phyloP scores from a whole-genome alignment of 1,140 invertebrate genomes.

The Drosophila mauritiana region DNA sequence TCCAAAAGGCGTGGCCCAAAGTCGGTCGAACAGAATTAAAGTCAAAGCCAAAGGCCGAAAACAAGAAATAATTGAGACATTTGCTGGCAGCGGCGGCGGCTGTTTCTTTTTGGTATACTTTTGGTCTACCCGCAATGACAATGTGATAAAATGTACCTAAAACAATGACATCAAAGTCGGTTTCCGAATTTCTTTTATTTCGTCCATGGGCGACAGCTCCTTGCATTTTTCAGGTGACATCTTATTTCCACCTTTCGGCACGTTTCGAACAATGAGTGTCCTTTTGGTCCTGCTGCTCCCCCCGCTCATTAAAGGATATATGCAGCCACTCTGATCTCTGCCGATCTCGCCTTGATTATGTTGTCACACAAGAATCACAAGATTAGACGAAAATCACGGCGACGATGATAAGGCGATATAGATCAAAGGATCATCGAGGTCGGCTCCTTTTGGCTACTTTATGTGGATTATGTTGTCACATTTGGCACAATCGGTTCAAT shows the following conservation, averaged over 20 bases:
- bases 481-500: conserved; percentile 44
- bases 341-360: conserved; percentile 58
- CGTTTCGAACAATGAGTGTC: conserved; percentile 62
- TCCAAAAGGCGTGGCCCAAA: conserved; percentile 45
- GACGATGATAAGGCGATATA: conserved; percentile 13
- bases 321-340: conserved; percentile 71
- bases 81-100: conserved; percentile 46
- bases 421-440: conserved; percentile 12
- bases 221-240: conserved; percentile 73
- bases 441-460: conserved; percentile 21
- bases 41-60: conserved; percentile 38
- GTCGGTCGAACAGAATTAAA: conserved; percentile 35
- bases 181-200: conserved; percentile 29
- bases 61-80: conserved; percentile 67
- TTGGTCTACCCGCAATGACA: conserved; percentile 59
- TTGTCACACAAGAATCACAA: conserved; percentile 68
- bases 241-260: conserved; percentile 70
- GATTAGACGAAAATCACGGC: conserved; percentile 69
- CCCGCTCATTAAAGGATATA: conserved; percentile 33
- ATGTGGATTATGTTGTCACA: conserved; percentile 52
- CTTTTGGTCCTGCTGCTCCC: conserved; percentile 9
- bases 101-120: conserved; percentile 38
- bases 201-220: conserved; percentile 14
- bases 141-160: conserved; percentile 71
- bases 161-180: conserved; percentile 72